Conservation (phyloP, 2,888 invertebrate genomes). For the Ectemnius lituratus region DNA sequence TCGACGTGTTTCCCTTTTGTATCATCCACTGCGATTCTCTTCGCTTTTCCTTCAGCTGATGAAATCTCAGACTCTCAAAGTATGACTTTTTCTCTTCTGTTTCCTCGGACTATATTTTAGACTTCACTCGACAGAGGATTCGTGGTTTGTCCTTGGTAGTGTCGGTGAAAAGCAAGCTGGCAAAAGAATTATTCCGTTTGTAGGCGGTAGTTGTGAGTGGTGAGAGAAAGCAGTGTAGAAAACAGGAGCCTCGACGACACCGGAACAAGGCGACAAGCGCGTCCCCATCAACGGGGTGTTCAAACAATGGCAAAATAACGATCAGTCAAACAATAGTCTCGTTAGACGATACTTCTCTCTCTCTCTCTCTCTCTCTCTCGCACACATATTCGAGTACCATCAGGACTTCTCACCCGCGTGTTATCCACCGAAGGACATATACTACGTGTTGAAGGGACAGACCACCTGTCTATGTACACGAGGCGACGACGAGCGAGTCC, state of each 20-base stretch:
- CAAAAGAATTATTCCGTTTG: slow-evolving; percentile 19
- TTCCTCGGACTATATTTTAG: neutral
- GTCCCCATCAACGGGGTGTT: neutral
- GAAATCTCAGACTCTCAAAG: slow-evolving; percentile 14
- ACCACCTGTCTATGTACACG: neutral
- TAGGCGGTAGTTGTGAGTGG: neutral
- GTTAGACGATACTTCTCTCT: neutral
- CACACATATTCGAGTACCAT: neutral
- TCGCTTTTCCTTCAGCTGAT: no score
- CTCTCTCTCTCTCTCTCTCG: neutral
- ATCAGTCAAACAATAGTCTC: slow-evolving; percentile 4
- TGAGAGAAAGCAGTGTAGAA: neutral
- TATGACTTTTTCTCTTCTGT: slow-evolving; percentile 9
- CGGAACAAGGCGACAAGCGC: neutral
- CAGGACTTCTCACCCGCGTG: neutral
- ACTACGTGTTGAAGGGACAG: neutral
- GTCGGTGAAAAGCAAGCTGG: slow-evolving; percentile 30
- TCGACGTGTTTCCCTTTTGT: neutral
- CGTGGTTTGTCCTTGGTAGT: slow-evolving; percentile 31
- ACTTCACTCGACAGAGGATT: neutral
- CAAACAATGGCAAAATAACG: neutral
- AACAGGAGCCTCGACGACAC: neutral
- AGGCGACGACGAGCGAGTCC: neutral
- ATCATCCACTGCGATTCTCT: neutral
- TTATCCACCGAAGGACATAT: neutral